Evolutionary conservation across 2,797 vertebrate species (phyloP).

Genomic region (Meda fulgida): DNA sequence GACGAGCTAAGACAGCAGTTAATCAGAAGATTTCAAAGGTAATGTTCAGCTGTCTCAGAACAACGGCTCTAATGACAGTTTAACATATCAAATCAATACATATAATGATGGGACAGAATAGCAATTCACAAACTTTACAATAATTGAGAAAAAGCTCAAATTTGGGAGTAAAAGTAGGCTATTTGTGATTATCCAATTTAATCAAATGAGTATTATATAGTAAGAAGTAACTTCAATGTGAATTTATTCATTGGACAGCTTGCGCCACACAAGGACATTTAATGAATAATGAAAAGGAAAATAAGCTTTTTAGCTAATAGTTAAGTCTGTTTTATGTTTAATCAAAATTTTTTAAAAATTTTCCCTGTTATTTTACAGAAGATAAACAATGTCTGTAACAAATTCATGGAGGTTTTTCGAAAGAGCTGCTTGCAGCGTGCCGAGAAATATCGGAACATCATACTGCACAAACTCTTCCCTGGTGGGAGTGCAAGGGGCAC

Average conservation of each 20-base stretch:
- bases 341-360: not conserved
- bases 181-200: not conserved
- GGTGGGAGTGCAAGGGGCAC: slow-evolving; percentile 29
- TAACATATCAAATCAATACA: not conserved
- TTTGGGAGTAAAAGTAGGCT: not conserved
- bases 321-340: not conserved
- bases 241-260: slow-evolving; percentile 27
- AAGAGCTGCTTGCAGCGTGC: not conserved
- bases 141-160: not conserved
- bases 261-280: not conserved
- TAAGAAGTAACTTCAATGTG: not conserved
- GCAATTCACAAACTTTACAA: not conserved
- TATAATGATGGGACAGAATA: slow-evolving; percentile 1
- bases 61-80: not conserved
- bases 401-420: not conserved
- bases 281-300: not conserved
- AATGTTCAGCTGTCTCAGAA: not conserved
- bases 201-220: not conserved
- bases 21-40: slow-evolving; percentile 6
- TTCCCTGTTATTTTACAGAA: slow-evolving; percentile 39
- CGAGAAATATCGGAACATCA: not conserved
- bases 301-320: too few relatives aligned
- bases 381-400: slow-evolving; percentile 24
- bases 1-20: not conserved
- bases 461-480: slow-evolving; percentile 38